Evolutionary conservation across 2,797 vertebrate genomes (phyloP).

Genomic region (Balearica regulorum): DNA sequence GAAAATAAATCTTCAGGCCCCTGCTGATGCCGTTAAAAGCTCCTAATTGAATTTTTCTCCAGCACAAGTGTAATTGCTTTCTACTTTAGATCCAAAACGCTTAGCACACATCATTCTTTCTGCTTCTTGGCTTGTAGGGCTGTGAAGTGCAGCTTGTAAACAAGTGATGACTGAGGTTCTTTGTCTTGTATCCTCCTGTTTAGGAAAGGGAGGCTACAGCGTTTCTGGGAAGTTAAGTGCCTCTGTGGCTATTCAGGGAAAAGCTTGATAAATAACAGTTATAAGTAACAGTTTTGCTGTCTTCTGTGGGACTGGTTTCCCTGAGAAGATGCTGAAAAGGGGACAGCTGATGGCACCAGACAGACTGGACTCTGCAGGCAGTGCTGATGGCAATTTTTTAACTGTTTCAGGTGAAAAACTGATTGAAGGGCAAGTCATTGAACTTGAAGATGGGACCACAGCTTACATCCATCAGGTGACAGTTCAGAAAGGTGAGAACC

Average conservation of each 20-base stretch:
- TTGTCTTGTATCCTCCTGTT: not conserved
- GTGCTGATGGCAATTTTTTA: not conserved
- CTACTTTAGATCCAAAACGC: not conserved
- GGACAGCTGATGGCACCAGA: not conserved
- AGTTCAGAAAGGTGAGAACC: slow-evolving; percentile 76
- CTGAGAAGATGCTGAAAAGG: not conserved
- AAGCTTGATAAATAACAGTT: not conserved
- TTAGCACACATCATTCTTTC: not conserved
- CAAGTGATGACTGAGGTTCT: not conserved
- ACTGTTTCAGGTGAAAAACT: slow-evolving; percentile 74
- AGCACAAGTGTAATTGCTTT: not conserved
- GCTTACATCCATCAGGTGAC: slow-evolving; percentile 81
- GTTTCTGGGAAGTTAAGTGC: not conserved
- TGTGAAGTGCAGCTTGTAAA: not conserved
- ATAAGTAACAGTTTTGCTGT: not conserved
- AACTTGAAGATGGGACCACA: slow-evolving; percentile 80
- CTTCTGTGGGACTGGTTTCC: not conserved
- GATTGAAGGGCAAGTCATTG: slow-evolving; percentile 78
- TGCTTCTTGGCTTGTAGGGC: not conserved
- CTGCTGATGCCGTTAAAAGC: not conserved
- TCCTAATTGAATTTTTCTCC: not conserved
- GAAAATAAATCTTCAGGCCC: not conserved
- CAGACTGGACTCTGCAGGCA: not conserved
- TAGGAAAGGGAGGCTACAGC: not conserved
- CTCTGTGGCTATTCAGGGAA: not conserved